Conservation (phyloP, 1,140 invertebrate species). For the Drosophila saltans region DNA sequence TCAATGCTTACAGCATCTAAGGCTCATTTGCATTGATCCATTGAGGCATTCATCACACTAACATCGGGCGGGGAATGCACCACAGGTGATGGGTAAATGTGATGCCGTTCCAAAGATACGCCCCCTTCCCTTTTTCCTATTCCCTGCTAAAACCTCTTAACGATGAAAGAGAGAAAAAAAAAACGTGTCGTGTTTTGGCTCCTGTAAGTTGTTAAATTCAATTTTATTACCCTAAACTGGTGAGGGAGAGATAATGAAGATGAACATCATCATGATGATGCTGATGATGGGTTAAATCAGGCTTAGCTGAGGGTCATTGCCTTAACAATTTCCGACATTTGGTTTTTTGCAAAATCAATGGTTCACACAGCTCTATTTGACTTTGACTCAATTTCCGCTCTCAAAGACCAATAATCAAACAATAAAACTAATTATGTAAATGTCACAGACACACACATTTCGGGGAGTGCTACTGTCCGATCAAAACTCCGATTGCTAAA, state of each 20-base stretch:
- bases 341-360: conserved; percentile 8
- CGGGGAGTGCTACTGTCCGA: conserved; percentile 40
- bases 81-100: conserved; percentile 1
- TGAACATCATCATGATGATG: neutral
- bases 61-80: neutral
- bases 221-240: conserved; percentile 55
- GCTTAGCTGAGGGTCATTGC: conserved; percentile 15
- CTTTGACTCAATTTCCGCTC: conserved; percentile 51
- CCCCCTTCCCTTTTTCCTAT: neutral
- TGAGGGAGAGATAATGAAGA: conserved; percentile 17
- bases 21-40: conserved; percentile 13
- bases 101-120: conserved; percentile 22
- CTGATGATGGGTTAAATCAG: neutral
- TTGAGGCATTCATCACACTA: neutral
- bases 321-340: conserved; percentile 8
- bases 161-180: conserved; percentile 27
- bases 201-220: conserved; percentile 67
- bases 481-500: conserved; percentile 35
- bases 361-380: conserved; percentile 48
- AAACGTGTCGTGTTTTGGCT: conserved; percentile 52
- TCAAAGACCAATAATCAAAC: conserved; percentile 41
- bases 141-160: neutral
- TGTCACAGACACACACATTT: conserved; percentile 45
- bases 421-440: conserved; percentile 80
- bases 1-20: neutral